Percentiles rank a stretch among this genome's conserved stretches.
Conservation (phyloP, 2,797 vertebrate species). For the Amniataba percoides region DNA sequence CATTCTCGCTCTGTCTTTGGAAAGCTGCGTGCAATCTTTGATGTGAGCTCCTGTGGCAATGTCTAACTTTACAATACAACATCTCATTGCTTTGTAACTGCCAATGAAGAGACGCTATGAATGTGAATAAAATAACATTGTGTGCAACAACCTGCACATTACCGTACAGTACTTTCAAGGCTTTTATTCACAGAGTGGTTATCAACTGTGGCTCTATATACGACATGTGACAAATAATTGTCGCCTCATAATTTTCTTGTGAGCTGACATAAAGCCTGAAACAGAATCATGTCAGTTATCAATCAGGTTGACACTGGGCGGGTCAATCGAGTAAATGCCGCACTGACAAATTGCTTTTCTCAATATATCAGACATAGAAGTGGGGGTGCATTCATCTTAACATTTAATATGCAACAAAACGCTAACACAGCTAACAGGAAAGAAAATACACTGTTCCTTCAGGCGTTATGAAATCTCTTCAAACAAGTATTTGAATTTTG, state of each 20-base stretch:
- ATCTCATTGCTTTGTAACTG: slow-evolving; percentile 29
- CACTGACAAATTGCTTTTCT: slow-evolving; percentile 60
- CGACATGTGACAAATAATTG: slow-evolving; percentile 30
- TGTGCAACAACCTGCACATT: slow-evolving; percentile 11
- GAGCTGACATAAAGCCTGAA: slow-evolving; percentile 37
- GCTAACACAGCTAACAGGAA: slow-evolving; percentile 19
- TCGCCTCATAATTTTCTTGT: slow-evolving; percentile 39
- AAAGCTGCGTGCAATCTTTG: slow-evolving; percentile 50
- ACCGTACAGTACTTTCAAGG: slow-evolving; percentile 5
- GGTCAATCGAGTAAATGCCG: slow-evolving; percentile 54
- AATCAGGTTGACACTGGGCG: slow-evolving; percentile 70
- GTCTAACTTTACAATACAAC: slow-evolving; percentile 21
- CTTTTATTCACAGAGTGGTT: slow-evolving; percentile 29
- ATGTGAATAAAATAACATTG: slow-evolving; percentile 22
- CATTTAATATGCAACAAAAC: slow-evolving; percentile 43
- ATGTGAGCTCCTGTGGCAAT: slow-evolving; percentile 32
- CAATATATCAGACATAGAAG: slow-evolving; percentile 54
- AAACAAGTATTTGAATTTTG: slow-evolving; percentile 28
- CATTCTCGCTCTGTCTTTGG: slow-evolving; percentile 53
- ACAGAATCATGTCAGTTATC: slow-evolving; percentile 67
- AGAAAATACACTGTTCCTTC: slow-evolving; percentile 5
- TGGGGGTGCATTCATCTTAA: slow-evolving; percentile 41
- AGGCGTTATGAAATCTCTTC: slow-evolving; percentile 18
- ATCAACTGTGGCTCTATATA: slow-evolving; percentile 16
- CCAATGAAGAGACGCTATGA: slow-evolving; percentile 12